These are phyloP conservation scores for Limonius californicus DNA, from an alignment of 1,140 invertebrate species.

Conservation along the genomic window DNA sequence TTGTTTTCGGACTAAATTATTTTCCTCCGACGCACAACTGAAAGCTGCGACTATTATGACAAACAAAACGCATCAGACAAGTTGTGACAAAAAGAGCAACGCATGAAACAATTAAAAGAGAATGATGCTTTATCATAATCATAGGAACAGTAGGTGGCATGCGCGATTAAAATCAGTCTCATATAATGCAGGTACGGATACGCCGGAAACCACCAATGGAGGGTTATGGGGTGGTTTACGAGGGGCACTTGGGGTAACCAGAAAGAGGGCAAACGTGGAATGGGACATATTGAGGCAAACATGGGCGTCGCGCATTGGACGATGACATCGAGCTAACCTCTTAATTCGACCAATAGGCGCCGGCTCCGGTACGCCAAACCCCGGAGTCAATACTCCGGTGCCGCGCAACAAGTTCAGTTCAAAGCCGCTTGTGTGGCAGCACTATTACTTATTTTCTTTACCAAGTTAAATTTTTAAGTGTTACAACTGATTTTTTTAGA, in stretches of 20 bases:
- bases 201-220: slow-evolving; percentile 21
- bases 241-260: background rate
- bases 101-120: too few relatives aligned
- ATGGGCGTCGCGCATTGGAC: slow-evolving; percentile 31
- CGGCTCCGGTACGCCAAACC: slow-evolving; percentile 21
- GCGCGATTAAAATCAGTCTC: slow-evolving; percentile 13
- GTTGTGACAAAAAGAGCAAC: too few relatives aligned
- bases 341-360: slow-evolving; percentile 30
- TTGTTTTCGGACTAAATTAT: too few relatives aligned
- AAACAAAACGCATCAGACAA: too few relatives aligned
- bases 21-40: too few relatives aligned
- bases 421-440: slow-evolving; percentile 23
- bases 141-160: background rate
- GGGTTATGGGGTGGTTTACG: slow-evolving; percentile 3
- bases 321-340: slow-evolving; percentile 27
- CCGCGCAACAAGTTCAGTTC: slow-evolving; percentile 40
- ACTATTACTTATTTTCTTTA: slow-evolving; percentile 13
- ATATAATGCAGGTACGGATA: slow-evolving; percentile 16
- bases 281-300: slow-evolving; percentile 10
- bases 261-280: slow-evolving; percentile 23
- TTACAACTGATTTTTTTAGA: too few relatives aligned
- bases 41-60: too few relatives aligned
- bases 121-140: too few relatives aligned
- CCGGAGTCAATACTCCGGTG: slow-evolving; percentile 33
- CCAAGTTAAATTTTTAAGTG: background rate